These are phyloP conservation scores for Chelonoidis abingdonii DNA, from an alignment of 2,113 vertebrate species.

Conservation along the genomic window DNA sequence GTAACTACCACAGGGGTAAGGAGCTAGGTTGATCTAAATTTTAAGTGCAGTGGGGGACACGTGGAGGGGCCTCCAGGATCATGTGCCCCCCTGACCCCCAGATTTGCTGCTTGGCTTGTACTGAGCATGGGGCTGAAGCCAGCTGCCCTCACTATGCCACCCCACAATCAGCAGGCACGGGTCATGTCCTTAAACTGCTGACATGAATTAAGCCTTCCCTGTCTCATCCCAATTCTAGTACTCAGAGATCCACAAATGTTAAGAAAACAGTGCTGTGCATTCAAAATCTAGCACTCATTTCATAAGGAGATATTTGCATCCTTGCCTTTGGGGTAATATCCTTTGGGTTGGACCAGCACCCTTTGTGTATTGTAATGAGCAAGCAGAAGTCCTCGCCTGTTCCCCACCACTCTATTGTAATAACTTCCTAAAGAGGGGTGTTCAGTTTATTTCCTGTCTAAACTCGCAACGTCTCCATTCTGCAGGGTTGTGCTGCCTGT, in stretches of 20 bases:
- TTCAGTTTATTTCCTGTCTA: fast-evolving
- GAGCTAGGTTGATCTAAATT: neutral
- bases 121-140: no score
- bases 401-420: neutral
- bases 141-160: no score
- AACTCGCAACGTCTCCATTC: neutral
- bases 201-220: neutral
- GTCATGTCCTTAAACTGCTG: neutral
- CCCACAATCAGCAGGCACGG: no score
- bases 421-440: neutral
- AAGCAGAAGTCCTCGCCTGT: neutral
- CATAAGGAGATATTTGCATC: neutral
- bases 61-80: no score
- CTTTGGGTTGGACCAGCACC: neutral
- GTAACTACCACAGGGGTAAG: neutral
- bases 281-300: neutral
- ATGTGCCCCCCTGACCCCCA: no score
- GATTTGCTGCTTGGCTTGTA: no score
- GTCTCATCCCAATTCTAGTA: neutral
- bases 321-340: neutral
- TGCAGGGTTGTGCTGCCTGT: neutral
- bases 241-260: neutral
- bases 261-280: neutral
- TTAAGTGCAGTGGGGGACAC: neutral
- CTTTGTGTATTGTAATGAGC: neutral